phyloP scores from a whole-genome alignment of 2,888 invertebrate genomes.

The Drosophila flavopinicola region DNA sequence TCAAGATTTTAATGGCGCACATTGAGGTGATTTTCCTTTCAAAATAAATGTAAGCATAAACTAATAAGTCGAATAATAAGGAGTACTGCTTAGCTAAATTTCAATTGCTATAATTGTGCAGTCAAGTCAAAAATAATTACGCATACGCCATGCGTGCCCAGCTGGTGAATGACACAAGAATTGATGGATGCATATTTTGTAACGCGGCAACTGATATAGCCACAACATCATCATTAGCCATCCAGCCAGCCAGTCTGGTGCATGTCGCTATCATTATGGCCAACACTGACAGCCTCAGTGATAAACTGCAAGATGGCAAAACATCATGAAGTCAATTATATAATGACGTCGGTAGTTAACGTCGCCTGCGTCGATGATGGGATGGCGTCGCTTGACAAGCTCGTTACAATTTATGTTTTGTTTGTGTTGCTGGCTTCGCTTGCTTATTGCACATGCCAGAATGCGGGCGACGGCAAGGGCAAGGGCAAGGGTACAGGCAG shows the following conservation, averaged over 20 bases:
- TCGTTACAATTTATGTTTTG: conserved; percentile 72
- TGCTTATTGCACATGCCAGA: conserved; percentile 17
- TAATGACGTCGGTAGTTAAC: conserved; percentile 44
- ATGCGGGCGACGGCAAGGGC: neutral
- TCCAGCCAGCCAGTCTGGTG: conserved; percentile 26
- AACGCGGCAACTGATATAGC: conserved; percentile 11
- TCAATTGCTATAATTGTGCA: conserved; percentile 13
- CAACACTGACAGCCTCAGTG: conserved; percentile 48
- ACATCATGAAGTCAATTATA: conserved; percentile 66
- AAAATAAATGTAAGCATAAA: neutral
- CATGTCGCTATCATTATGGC: conserved; percentile 45
- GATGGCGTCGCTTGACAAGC: conserved; percentile 56
- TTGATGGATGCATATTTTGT: conserved; percentile 38
- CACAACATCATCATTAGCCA: conserved; percentile 39
- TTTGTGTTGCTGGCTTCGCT: conserved; percentile 50
- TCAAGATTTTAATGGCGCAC: neutral
- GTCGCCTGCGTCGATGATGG: conserved; percentile 13
- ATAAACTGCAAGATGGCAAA: conserved; percentile 65
- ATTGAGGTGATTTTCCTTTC: neutral
- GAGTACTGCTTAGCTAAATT: no score
- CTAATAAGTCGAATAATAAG: neutral
- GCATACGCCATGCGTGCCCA: conserved; percentile 42
- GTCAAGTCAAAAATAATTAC: conserved; percentile 38
- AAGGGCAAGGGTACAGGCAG: no score
- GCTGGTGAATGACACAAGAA: conserved; percentile 19